These are phyloP conservation scores for Marmota flaviventris DNA, from an alignment of 2,113 vertebrate genomes.

Conservation along the genomic window DNA sequence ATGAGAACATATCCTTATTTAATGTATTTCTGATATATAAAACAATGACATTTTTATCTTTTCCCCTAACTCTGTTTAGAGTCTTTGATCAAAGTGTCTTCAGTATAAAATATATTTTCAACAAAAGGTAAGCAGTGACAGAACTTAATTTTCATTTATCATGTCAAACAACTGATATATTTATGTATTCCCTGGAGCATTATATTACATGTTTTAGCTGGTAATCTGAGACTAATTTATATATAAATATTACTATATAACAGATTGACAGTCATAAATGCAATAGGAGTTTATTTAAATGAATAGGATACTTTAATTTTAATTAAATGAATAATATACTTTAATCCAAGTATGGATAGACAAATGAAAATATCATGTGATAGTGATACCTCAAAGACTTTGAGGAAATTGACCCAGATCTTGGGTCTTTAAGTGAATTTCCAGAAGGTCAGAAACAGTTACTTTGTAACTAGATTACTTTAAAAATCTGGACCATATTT, in stretches of 20 bases:
- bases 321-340: background rate
- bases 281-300: background rate
- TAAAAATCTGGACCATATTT: background rate
- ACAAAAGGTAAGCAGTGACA: background rate
- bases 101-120: background rate
- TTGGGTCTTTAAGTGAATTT: background rate
- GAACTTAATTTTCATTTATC: background rate
- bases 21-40: conserved; percentile 1
- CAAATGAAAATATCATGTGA: background rate
- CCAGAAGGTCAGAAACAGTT: background rate
- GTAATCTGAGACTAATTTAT: background rate
- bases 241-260: background rate
- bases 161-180: background rate
- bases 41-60: background rate
- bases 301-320: background rate
- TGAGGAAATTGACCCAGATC: background rate
- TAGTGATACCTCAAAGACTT: background rate
- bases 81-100: background rate
- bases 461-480: background rate
- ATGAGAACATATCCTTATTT: background rate
- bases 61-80: background rate
- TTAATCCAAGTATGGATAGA: background rate
- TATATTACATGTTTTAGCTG: background rate
- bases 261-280: background rate
- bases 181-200: background rate